Base-by-base conservation (phyloP, 30 jellyfish, hydroid and myxozoan genomes). In the Hydra vulgaris region DNA sequence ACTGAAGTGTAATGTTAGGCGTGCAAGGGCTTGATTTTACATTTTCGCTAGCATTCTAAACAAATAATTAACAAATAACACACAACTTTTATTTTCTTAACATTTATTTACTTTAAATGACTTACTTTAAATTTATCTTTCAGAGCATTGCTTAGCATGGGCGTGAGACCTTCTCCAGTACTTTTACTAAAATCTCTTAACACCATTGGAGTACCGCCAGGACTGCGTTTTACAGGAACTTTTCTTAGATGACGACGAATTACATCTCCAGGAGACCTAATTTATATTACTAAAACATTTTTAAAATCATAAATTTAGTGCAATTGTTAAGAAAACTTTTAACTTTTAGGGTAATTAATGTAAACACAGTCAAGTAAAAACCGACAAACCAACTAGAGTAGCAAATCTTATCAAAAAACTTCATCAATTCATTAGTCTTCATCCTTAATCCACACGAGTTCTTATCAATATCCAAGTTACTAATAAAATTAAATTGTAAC, bases 121-220 rank as follows among this genome's bases (percentile, higher is more conserved):
- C 85, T 81, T 66, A 90, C 97, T 86, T 85, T 21, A 76, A 90
- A 90, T 77, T 90, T 90, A 77, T 81, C 74, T 54, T 83, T 81
- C 76, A 90, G 66, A 23, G 97, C 95, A 8, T 82, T 89, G 25
- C 95, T 80, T 24, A 90, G 55, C 74, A 90, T 74, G 17, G 97
- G 97, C 18, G 97, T 90, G 0, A 90, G 22, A 15, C 97, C 97
- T 22, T 74, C 95, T 8, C 97, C 97, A 66, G 76, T 54, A 19
- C 86, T 89, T 21, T 21, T 54, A 20, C 25, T 68, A 0, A 53
- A 78, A 8, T 27, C 54, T 75, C 56, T 75, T 72, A 76, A 21
- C 0, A 72, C 89, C 85, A 90, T 55, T 15, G 97, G 97, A 53
- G 97, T 90, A 27, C 97, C 97, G 18, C 97, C 97, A 16, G 97